Evolutionary conservation across 2,888 invertebrate genomes (phyloP).

Genomic region (Holacanthella duospinosa): DNA sequence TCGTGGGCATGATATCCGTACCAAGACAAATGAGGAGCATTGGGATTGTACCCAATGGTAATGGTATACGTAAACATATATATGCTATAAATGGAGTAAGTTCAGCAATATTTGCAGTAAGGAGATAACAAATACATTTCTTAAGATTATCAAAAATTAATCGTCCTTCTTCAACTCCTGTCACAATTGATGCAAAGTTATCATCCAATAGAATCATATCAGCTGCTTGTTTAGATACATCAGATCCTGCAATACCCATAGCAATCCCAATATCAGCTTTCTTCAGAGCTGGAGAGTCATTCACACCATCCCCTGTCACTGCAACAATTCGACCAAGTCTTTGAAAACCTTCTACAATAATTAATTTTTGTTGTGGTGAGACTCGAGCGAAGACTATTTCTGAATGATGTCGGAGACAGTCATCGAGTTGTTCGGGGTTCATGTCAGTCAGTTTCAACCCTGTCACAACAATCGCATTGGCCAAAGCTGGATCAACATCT

Average conservation of each 20-base stretch:
- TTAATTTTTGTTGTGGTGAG: conserved; percentile 48
- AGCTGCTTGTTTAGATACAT: conserved; percentile 94
- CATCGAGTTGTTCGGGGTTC: conserved; percentile 16
- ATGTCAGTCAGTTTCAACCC: conserved; percentile 39
- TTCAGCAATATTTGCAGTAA: conserved; percentile 95
- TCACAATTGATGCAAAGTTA: conserved; percentile 77
- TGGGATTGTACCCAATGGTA: conserved; percentile 92
- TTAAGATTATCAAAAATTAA: conserved; percentile 95
- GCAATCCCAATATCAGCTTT: conserved; percentile 67
- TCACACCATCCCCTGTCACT: conserved; percentile 59
- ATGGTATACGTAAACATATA: conserved; percentile 84
- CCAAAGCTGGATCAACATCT: conserved; percentile 40
- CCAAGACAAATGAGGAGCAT: conserved; percentile 97
- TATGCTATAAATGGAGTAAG: conserved; percentile 94
- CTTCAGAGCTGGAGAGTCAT: conserved; percentile 73
- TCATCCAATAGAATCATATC: conserved; percentile 97
- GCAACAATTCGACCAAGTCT: conserved; percentile 65
- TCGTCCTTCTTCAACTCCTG: conserved; percentile 79
- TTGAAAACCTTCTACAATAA: conserved; percentile 68
- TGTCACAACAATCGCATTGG: conserved; percentile 47
- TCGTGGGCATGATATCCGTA: conserved; percentile 91
- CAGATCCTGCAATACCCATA: conserved; percentile 89
- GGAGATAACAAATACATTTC: conserved; percentile 93
- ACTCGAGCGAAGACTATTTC: conserved; percentile 49
- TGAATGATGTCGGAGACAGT: conserved; percentile 38